A percentile compares a stretch with the other conserved stretches of the same genome.
Conservation (phyloP, 92 coral and sea anemone species). For the Isaurus tuberculatus region DNA sequence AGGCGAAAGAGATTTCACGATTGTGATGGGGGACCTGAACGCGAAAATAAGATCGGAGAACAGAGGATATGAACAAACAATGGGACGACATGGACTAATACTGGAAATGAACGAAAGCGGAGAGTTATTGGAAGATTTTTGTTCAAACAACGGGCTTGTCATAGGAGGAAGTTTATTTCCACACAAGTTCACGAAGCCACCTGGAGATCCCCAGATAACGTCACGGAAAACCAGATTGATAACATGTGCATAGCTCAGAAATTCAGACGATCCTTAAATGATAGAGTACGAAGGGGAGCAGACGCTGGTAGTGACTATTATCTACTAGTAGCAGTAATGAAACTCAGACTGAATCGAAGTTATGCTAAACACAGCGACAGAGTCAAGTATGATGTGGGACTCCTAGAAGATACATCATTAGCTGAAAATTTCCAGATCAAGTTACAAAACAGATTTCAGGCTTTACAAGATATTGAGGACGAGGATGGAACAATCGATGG, state of each 20-base stretch:
- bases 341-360: not conserved
- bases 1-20: not conserved
- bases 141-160: not conserved
- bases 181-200: slow-evolving; percentile 1
- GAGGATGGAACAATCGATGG: not conserved
- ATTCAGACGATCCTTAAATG: not conserved
- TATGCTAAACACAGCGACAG: not conserved
- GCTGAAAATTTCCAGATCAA: slow-evolving; percentile 1
- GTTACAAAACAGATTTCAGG: not conserved
- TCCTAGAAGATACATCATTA: not conserved
- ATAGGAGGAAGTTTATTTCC: not conserved
- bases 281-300: not conserved
- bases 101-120: slow-evolving; percentile 13
- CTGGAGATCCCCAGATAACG: not conserved
- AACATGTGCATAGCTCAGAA: not conserved
- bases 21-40: slow-evolving; percentile 35
- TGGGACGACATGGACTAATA: slow-evolving; percentile 8
- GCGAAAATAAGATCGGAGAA: slow-evolving; percentile 18
- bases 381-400: not conserved
- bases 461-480: not conserved
- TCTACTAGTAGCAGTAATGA: not conserved
- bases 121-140: slow-evolving; percentile 30
- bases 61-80: not conserved
- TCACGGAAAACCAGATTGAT: not conserved
- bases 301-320: not conserved